A percentile compares a stretch with the other conserved stretches of the same genome.
Conservation (phyloP, 2,888 invertebrate genomes). For the Archips xylosteana region DNA sequence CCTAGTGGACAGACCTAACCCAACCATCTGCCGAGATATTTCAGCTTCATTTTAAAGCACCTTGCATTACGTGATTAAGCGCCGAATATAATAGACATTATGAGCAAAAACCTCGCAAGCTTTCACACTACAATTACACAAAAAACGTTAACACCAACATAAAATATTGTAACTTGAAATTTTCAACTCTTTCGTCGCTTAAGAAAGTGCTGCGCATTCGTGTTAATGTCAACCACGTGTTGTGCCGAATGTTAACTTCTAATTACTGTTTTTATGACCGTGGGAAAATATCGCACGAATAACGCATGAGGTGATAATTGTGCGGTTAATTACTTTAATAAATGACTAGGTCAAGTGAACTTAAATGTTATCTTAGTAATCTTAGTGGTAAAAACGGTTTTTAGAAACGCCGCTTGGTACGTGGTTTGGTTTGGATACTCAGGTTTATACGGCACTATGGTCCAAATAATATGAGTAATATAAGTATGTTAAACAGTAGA, state of each 20-base stretch:
- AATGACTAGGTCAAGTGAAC: slow-evolving; percentile 21
- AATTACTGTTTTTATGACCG: slow-evolving; percentile 37
- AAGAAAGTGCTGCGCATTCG: slow-evolving; percentile 34
- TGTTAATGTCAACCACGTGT: slow-evolving; percentile 41
- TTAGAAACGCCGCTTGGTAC: slow-evolving; percentile 22
- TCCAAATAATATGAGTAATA: not conserved
- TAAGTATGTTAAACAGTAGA: not conserved
- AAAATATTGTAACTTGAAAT: not conserved
- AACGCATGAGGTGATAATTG: slow-evolving; percentile 38
- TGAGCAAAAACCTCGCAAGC: no score
- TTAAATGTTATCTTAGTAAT: slow-evolving; percentile 33
- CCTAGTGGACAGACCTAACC: no score
- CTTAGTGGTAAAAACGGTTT: slow-evolving; percentile 39
- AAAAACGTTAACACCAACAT: no score
- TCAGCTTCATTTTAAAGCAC: no score
- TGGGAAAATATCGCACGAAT: slow-evolving; percentile 33
- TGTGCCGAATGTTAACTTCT: slow-evolving; percentile 32
- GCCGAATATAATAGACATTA: no score
- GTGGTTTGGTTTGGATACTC: slow-evolving; percentile 6
- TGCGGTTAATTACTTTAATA: slow-evolving; percentile 35
- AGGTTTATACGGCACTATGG: not conserved
- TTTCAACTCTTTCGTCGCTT: not conserved
- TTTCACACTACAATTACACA: no score
- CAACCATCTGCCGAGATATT: no score
- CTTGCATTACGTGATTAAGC: no score